Evolutionary conservation across 2,113 vertebrate genomes (phyloP).

Genomic region (Polyodon spathula): DNA sequence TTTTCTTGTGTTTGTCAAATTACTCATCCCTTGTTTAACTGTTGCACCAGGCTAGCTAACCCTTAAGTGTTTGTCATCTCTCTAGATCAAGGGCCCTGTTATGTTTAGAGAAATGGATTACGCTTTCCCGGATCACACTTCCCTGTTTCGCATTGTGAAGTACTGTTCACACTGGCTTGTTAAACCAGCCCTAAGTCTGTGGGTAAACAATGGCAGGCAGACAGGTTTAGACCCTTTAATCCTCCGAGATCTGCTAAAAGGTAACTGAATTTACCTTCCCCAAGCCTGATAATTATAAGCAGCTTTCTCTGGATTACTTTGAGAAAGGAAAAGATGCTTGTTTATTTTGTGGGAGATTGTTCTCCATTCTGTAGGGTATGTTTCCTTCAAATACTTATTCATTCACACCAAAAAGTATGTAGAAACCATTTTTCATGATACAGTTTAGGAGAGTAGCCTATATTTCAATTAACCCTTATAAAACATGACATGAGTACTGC

Average conservation of each 20-base stretch:
- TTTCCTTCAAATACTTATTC: no score
- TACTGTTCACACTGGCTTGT: slow-evolving; percentile 44
- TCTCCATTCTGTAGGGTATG: no score
- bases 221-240: slow-evolving; percentile 45
- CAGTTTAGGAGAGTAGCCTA: no score
- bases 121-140: slow-evolving; percentile 26
- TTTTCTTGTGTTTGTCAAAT: not conserved
- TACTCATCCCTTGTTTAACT: not conserved
- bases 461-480: no score
- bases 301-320: slow-evolving; percentile 33
- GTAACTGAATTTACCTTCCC: slow-evolving; percentile 29
- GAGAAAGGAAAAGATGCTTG: slow-evolving; percentile 37
- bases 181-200: slow-evolving; percentile 44
- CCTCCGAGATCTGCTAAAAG: slow-evolving; percentile 32
- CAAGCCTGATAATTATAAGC: slow-evolving; percentile 50
- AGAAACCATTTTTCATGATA: no score
- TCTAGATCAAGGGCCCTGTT: slow-evolving; percentile 43
- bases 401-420: no score
- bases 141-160: slow-evolving; percentile 47
- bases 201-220: slow-evolving; percentile 55
- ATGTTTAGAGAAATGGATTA: slow-evolving; percentile 14
- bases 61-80: slow-evolving; percentile 19
- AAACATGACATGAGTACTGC: no score
- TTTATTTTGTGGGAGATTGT: no score
- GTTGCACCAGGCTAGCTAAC: slow-evolving; percentile 16